Base-by-base conservation (phyloP, 64 coral and sea anemone genomes). In the Exaiptasia diaphana region DNA sequence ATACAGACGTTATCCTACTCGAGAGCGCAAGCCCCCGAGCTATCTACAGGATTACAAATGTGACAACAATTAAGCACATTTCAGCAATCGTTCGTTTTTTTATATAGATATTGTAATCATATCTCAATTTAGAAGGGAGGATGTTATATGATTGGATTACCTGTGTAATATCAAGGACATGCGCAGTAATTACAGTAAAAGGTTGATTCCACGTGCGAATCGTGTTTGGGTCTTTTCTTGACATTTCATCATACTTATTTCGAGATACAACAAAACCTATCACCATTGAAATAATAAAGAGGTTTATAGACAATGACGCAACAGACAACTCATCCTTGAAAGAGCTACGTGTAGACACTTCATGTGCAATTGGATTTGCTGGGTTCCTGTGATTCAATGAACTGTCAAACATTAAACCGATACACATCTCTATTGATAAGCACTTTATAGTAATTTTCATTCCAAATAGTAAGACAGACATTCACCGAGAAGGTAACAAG, bases 361-460 rank as follows among this genome's bases (percentile, higher is more conserved):
- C 82, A 17, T 79, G 62, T 50, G 35, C 17, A 34, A 28, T 80
- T 70, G 86, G 75, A 28, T 90, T 82, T 60, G 70, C 87, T 75
- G 87, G 77, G 8, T 81, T 90, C 32, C 53, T 90, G 5, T 46
- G 68, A 0, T 81, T 50, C 60, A 57, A 64, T 34, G 77, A 82
- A 29, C 14, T 89, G 27, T 68, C 49, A 22, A 71, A 80, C 50
- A 81, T 89, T 7, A n/a, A 9, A 62, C 12, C 38, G 26, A 11
- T 58, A 0, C 86, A 89, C 40, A 50, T 89, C 41, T 63, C 59
- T 32, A 49, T 63, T 77, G 13, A 41, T 12, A 36, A 34, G 21
- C 30, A 41, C 30, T 69, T 71, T 43, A 38, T 80, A 50, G 69
- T 37, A 20, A 73, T 74, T n/a, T 88, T 80, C 34, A 38, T 81